A percentile compares a stretch with the other conserved stretches of the same genome.
phyloP scores from a whole-genome alignment of 2,888 invertebrate genomes.

The Nebria salina region DNA sequence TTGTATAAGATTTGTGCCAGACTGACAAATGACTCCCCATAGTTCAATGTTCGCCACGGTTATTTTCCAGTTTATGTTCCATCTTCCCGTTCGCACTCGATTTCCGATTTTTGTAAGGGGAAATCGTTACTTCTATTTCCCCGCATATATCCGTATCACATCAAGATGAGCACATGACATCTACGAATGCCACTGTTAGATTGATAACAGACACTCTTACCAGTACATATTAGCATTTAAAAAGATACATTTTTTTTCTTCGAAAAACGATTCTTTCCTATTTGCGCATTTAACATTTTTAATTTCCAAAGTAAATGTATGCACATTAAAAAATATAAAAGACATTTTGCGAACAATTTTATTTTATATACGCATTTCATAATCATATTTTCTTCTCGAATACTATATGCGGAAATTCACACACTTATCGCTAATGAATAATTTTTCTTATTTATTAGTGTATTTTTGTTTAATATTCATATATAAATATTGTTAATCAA shows the following conservation, averaged over 20 bases:
- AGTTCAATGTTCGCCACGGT: conserved; percentile 38
- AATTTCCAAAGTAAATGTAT: too few species aligned
- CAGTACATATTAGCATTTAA: background rate
- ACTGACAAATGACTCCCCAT: conserved; percentile 36
- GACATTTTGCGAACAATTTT: too few species aligned
- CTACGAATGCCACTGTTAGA: conserved; percentile 12
- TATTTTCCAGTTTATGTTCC: conserved; percentile 42
- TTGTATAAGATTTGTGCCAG: conserved; percentile 13
- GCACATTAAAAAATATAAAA: too few species aligned
- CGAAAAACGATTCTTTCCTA: too few species aligned
- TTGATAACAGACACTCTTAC: conserved; percentile 26
- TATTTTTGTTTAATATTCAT: too few species aligned
- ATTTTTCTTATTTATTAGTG: too few species aligned
- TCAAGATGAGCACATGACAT: conserved; percentile 32
- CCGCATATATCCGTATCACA: background rate
- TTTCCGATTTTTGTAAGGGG: conserved; percentile 40
- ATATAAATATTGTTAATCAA: too few species aligned
- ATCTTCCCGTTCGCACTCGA: conserved; percentile 33
- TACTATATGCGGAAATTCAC: background rate
- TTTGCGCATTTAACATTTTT: too few species aligned
- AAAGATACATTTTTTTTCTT: too few species aligned
- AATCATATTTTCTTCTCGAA: too few species aligned
- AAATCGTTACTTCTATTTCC: conserved; percentile 21
- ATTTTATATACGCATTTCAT: too few species aligned
- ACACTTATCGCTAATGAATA: background rate